These are phyloP conservation scores for Drosophila tsacasi DNA, from an alignment of 1,140 invertebrate genomes.

Conservation along the genomic window DNA sequence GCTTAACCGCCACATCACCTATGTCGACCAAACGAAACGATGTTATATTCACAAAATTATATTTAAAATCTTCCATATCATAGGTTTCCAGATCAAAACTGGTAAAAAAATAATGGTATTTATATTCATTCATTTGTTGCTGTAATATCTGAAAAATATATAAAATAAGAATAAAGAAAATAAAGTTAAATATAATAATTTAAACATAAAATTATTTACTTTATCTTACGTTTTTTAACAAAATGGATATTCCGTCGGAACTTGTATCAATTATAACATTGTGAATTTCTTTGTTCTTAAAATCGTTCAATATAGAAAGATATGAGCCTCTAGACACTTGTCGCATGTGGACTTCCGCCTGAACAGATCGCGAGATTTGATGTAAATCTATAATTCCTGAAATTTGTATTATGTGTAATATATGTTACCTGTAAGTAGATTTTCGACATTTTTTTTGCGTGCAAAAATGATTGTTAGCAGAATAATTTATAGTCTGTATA, in stretches of 20 bases:
- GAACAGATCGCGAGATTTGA: constrained; percentile 55
- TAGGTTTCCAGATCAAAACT: constrained; percentile 96
- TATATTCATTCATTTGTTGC: constrained; percentile 96
- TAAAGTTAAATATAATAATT: not conserved
- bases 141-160: constrained; percentile 91
- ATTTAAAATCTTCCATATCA: constrained; percentile 96
- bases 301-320: constrained; percentile 61
- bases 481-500: too few species aligned
- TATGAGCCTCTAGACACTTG: constrained; percentile 59
- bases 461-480: too few species aligned
- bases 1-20: constrained; percentile 90
- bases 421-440: not conserved
- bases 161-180: not conserved
- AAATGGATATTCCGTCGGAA: constrained; percentile 89
- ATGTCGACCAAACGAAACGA: constrained; percentile 94
- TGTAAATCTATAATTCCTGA: constrained; percentile 71
- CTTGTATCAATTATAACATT: constrained; percentile 94
- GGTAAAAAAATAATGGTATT: constrained; percentile 97
- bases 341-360: constrained; percentile 64
- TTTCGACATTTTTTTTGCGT: too few species aligned
- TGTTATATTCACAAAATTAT: constrained; percentile 97
- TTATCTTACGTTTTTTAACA: constrained; percentile 92
- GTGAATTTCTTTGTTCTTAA: constrained; percentile 78
- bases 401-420: not conserved
- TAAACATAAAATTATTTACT: not conserved